Percentiles rank a stretch among this genome's conserved stretches.
Conservation (phyloP, 35 echinoderm and acorn worm species). For the Nesometra sesokonis region DNA sequence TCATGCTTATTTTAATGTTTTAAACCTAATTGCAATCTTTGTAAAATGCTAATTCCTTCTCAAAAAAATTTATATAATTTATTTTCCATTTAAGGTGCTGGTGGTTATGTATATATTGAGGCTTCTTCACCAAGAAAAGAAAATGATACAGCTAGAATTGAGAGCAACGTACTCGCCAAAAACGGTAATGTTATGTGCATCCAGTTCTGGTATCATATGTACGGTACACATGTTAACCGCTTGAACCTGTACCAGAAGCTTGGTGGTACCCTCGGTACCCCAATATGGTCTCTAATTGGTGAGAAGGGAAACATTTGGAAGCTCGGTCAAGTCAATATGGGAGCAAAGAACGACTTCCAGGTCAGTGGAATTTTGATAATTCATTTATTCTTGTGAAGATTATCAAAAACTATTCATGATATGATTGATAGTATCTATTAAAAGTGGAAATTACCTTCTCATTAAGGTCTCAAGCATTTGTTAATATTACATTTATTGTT, state of each 20-base stretch:
- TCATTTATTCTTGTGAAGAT: too few species aligned
- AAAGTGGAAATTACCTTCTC: too few species aligned
- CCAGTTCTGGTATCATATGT: conserved; percentile 19
- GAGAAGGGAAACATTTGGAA: not conserved
- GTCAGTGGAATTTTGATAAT: not conserved
- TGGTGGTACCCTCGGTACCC: not conserved
- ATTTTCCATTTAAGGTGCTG: not conserved
- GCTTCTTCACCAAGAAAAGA: conserved; percentile 11
- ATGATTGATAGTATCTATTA: too few species aligned
- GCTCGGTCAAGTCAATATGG: not conserved
- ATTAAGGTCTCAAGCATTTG: too few species aligned
- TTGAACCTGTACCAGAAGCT: not conserved
- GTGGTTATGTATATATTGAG: conserved; percentile 50
- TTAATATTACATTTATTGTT: too few species aligned
- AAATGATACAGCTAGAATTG: conserved; percentile 6
- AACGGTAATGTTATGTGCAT: not conserved
- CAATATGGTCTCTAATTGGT: not conserved
- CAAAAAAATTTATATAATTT: too few species aligned
- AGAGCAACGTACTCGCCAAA: too few species aligned
- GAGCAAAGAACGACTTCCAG: not conserved
- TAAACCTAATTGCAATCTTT: too few species aligned
- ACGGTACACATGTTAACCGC: not conserved
- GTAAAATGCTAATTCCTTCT: too few species aligned
- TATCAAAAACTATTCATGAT: too few species aligned
- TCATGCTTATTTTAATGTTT: too few species aligned